These are phyloP conservation scores for Odocoileus hemionus DNA, from an alignment of 2,113 vertebrate species.

Conservation along the genomic window DNA sequence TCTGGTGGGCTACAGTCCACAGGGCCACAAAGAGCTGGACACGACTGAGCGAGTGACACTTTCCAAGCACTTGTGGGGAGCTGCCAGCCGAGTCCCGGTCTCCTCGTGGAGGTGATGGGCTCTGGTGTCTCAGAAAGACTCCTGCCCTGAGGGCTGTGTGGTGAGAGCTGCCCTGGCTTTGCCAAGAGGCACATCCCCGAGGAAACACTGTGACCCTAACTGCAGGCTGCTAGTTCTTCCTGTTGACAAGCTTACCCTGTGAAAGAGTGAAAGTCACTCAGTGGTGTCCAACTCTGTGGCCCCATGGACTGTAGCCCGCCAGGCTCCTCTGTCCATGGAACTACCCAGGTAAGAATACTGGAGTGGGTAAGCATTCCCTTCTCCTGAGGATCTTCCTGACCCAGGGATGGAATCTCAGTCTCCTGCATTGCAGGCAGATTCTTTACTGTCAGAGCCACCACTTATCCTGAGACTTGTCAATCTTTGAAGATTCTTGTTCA, in stretches of 20 bases:
- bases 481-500: background rate
- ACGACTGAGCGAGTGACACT: background rate
- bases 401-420: background rate
- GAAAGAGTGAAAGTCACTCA: background rate
- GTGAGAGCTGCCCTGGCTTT: background rate
- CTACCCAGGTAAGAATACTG: background rate
- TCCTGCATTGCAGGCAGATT: background rate
- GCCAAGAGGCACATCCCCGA: background rate
- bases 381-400: background rate
- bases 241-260: background rate
- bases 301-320: background rate
- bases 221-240: background rate
- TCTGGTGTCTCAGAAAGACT: background rate
- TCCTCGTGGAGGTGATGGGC: rapidly evolving
- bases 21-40: background rate
- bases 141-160: background rate
- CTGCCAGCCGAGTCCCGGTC: rapidly evolving
- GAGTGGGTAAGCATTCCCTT: background rate
- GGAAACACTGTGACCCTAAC: background rate
- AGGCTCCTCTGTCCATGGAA: background rate
- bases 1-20: background rate
- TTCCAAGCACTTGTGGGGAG: rapidly evolving
- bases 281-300: background rate
- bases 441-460: background rate
- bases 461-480: background rate